Conservation (phyloP, 2,888 invertebrate genomes). For the Pocota personata region DNA sequence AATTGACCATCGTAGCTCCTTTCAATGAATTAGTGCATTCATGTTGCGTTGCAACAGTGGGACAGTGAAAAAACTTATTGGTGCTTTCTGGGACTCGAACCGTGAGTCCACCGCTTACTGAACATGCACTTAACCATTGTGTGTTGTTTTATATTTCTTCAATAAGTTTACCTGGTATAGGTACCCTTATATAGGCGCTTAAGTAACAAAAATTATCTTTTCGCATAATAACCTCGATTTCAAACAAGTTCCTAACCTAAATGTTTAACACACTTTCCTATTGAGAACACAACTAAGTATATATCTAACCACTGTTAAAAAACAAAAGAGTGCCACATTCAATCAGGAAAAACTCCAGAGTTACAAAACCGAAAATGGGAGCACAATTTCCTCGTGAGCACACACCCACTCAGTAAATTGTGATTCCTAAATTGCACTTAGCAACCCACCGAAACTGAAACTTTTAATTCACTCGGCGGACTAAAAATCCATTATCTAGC, state of each 20-base stretch:
- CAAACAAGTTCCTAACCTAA: neutral
- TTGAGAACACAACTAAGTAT: neutral
- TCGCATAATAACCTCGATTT: no score
- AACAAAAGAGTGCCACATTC: neutral
- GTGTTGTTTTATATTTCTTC: no score
- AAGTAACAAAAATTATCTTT: no score
- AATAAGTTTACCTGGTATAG: no score
- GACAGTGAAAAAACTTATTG: no score
- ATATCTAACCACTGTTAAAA: neutral
- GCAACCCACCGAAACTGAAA: slow-evolving; percentile 28
- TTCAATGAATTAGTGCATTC: no score
- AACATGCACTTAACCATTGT: no score
- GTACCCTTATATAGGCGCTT: no score
- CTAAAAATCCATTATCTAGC: slow-evolving; percentile 60
- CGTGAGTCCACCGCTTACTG: no score
- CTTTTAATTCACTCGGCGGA: slow-evolving; percentile 29
- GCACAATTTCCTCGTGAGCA: slow-evolving; percentile 6
- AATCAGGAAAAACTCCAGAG: neutral
- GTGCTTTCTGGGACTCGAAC: no score
- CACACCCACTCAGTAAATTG: neutral
- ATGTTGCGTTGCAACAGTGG: no score
- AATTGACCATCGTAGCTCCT: no score
- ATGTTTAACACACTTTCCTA: neutral
- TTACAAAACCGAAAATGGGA: neutral
- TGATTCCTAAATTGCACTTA: slow-evolving; percentile 14